These are phyloP conservation scores for Lumbricus terrestris DNA, from an alignment of 2,888 invertebrate genomes.

Conservation along the genomic window DNA sequence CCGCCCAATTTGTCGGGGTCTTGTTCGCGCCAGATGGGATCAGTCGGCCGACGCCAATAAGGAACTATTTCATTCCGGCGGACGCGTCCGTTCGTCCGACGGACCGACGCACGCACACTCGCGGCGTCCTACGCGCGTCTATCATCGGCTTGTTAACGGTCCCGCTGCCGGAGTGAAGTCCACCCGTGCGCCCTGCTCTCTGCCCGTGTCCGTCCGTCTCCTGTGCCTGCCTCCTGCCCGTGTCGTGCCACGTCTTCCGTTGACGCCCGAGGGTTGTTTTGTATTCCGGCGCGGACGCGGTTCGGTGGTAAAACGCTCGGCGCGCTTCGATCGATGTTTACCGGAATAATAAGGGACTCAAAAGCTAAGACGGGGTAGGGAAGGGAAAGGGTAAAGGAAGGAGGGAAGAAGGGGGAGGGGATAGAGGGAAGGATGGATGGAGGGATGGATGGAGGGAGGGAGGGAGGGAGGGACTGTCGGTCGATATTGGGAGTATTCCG, in stretches of 20 bases:
- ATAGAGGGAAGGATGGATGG: neutral
- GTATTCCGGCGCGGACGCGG: neutral
- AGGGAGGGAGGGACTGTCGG: neutral
- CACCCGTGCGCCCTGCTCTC: neutral
- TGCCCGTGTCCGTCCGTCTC: neutral
- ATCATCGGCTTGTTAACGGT: neutral
- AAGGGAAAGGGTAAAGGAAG: too few species aligned
- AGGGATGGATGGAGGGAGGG: neutral
- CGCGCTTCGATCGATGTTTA: neutral
- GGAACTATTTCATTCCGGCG: conserved; percentile 13
- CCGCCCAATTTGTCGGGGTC: conserved; percentile 15
- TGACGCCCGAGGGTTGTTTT: neutral
- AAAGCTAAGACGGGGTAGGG: neutral
- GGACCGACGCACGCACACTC: neutral
- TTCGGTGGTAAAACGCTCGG: conserved; percentile 3
- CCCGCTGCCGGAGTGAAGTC: neutral
- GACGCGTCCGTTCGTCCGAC: neutral
- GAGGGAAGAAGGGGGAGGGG: too few species aligned
- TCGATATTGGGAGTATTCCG: neutral
- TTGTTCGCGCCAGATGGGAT: neutral
- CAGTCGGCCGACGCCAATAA: neutral
- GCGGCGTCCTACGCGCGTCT: conserved; percentile 3
- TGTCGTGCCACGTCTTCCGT: neutral
- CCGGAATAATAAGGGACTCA: neutral
- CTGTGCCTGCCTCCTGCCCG: neutral